Evolutionary conservation across 2,888 invertebrate genomes (phyloP), one percentile per base, ranked within the genome.

Genomic region (Platycheirus rosarum): DNA sequence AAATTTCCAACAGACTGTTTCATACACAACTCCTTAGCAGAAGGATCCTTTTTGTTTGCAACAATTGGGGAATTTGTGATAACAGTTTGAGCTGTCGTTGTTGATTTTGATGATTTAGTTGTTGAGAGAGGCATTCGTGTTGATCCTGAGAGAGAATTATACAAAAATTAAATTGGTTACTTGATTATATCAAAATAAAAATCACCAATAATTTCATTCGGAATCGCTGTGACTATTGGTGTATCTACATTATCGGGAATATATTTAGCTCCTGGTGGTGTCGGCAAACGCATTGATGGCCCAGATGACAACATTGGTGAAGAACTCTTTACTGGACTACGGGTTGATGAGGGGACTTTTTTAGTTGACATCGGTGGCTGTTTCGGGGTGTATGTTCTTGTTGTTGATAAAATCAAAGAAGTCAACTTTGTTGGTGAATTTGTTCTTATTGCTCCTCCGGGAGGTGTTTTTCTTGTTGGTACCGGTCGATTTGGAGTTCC

Each of bases 1-100:
- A 71, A 76, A 40, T 37, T 40, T 35, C 82, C 82, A 16, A 14
- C 29, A 0, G 11, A 16, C 26, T 76, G 46, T 11, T 42, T 32
- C n/a, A 3, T 16, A 35, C 79, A 79, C 23, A 23, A 23, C 6
- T 23, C 23, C 23, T 6, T 23, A 6, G 23, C 23, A 23, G 3
- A 4, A n/a, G 23, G 23, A 6, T 23, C 23, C 23, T 23, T 4
- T 23, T 23, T 23, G n/a, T n/a, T n/a, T n/a, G n/a, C 23, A 23
- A 23, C 23, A n/a, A n/a, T 23, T 23, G 23, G 23, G 23, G 23
- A 23, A 4, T 20, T 53, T n/a, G n/a, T n/a, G n/a, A n/a, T n/a
- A n/a, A n/a, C n/a, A n/a, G n/a, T n/a, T n/a, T n/a, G n/a, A n/a
- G n/a, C n/a, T n/a, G n/a, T n/a, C n/a, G n/a, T 13, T 35, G 18